A percentile compares a stretch with the other conserved stretches of the same genome.
phyloP scores from a whole-genome alignment of 2,113 vertebrate species.

The Todiramphus saurophagus region DNA sequence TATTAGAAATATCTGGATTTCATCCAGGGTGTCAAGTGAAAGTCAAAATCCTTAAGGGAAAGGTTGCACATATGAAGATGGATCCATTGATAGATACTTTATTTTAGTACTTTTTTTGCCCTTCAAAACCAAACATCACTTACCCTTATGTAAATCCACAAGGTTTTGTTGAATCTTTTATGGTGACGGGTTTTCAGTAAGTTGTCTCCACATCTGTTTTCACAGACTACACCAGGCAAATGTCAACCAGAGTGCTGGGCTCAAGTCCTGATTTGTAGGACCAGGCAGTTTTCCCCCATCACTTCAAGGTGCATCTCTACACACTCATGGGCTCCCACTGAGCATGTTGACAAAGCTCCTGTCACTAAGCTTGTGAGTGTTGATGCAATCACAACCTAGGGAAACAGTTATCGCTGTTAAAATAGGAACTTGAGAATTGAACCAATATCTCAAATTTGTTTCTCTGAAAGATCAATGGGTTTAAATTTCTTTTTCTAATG shows the following conservation, averaged over 20 bases:
- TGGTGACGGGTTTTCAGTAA: background rate
- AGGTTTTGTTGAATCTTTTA: background rate
- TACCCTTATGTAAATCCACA: background rate
- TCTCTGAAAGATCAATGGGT: background rate
- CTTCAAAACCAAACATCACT: background rate
- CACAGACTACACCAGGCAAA: background rate
- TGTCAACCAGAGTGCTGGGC: background rate
- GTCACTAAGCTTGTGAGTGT: background rate
- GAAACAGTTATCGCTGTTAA: slow-evolving; percentile 9
- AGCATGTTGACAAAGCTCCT: background rate
- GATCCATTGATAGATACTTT: background rate
- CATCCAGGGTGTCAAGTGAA: background rate
- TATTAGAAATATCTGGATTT: background rate
- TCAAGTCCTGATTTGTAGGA: background rate
- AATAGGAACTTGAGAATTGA: background rate
- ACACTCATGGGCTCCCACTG: background rate
- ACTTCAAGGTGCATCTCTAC: background rate
- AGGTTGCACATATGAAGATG: background rate
- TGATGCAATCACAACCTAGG: background rate
- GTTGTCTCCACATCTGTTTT: background rate
- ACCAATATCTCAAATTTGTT: background rate
- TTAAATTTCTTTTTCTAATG: slow-evolving; percentile 11
- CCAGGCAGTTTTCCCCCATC: background rate
- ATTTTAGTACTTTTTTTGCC: background rate
- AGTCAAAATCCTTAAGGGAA: background rate